These are phyloP conservation scores for Apis dorsata DNA, from an alignment of 1,140 invertebrate species.

Conservation along the genomic window DNA sequence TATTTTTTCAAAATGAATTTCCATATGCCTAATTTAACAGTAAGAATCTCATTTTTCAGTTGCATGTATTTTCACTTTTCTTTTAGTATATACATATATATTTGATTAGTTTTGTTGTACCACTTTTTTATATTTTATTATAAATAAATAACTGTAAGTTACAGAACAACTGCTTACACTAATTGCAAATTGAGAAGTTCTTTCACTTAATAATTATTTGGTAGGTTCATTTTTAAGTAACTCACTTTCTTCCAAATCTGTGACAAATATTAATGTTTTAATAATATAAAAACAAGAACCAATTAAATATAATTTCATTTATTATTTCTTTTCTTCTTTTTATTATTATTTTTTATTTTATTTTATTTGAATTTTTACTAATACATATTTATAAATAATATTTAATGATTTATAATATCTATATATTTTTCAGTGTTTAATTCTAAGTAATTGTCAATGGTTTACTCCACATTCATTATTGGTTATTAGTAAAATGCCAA, in stretches of 20 bases:
- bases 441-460: constrained; percentile 86
- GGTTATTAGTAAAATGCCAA: constrained; percentile 85
- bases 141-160: constrained; percentile 12
- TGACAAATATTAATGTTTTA: background rate
- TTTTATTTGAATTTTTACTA: background rate
- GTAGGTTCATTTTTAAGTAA: constrained; percentile 20
- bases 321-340: constrained; percentile 12
- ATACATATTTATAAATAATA: background rate
- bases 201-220: constrained; percentile 17
- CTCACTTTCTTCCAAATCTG: constrained; percentile 1
- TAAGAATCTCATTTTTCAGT: constrained; percentile 66
- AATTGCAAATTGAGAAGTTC: constrained; percentile 35
- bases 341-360: background rate
- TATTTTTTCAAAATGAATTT: constrained; percentile 82
- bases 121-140: constrained; percentile 13
- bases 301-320: background rate
- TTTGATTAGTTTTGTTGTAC: background rate
- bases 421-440: constrained; percentile 80
- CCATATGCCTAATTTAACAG: constrained; percentile 81
- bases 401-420: background rate
- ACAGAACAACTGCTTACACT: constrained; percentile 19
- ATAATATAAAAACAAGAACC: background rate
- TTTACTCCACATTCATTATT: constrained; percentile 85
- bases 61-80: constrained; percentile 4
- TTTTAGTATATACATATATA: background rate